Conservation (phyloP, 2,888 invertebrate genomes). For the Malachius bipustulatus region DNA sequence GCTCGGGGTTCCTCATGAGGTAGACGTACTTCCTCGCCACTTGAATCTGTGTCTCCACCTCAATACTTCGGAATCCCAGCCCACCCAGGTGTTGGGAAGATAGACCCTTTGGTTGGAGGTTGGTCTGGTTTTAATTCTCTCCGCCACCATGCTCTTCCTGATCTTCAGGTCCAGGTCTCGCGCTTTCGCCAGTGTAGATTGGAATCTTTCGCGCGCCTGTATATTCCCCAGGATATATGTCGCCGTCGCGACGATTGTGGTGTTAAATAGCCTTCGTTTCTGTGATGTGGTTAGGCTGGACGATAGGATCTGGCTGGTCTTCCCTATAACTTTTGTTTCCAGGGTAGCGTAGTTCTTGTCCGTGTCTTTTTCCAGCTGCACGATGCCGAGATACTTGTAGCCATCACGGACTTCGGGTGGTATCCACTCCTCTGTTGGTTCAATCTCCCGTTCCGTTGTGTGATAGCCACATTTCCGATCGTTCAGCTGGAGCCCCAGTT, state of each 20-base stretch:
- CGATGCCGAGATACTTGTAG: conserved; percentile 3
- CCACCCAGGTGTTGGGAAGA: too few species aligned
- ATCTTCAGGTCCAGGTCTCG: neutral
- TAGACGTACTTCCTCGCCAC: conserved; percentile 6
- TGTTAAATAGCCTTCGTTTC: conserved; percentile 3
- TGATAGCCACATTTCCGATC: neutral
- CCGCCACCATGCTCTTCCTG: neutral
- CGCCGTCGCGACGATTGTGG: neutral
- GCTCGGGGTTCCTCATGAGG: conserved; percentile 9
- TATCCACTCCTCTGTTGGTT: neutral
- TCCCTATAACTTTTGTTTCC: neutral
- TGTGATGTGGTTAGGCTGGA: neutral
- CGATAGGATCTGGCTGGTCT: neutral
- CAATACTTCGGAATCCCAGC: conserved; percentile 9
- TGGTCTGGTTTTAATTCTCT: too few species aligned
- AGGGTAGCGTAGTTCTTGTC: neutral
- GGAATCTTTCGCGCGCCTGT: neutral
- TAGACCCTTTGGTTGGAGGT: too few species aligned
- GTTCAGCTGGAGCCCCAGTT: conserved; percentile 1
- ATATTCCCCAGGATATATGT: conserved; percentile 1
- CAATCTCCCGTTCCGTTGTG: neutral
- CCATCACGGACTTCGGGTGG: neutral
- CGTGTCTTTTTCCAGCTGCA: conserved; percentile 1
- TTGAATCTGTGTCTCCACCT: conserved; percentile 12
- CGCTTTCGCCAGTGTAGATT: neutral